A percentile compares a stretch with the other conserved stretches of the same genome.
phyloP scores from a whole-genome alignment of 2,797 vertebrate species.

The Clangula hyemalis region DNA sequence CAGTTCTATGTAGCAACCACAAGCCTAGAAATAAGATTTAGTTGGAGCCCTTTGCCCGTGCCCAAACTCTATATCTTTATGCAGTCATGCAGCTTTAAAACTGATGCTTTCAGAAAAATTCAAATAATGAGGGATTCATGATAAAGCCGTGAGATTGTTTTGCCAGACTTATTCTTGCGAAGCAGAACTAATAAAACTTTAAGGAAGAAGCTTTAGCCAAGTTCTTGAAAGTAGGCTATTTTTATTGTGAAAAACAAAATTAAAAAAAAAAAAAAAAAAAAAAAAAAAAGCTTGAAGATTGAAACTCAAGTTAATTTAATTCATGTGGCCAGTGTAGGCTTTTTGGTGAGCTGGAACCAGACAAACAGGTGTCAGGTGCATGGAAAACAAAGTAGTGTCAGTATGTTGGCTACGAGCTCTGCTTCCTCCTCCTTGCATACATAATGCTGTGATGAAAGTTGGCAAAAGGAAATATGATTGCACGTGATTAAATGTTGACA shows the following conservation, averaged over 20 bases:
- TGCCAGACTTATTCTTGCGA: slow-evolving; percentile 17
- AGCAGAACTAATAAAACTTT: slow-evolving; percentile 63
- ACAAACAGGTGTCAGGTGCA: slow-evolving; percentile 20
- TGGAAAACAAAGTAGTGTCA: slow-evolving; percentile 7
- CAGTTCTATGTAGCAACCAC: not conserved
- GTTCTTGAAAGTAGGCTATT: slow-evolving; percentile 28
- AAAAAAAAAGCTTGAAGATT: not conserved
- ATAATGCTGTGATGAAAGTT: not conserved
- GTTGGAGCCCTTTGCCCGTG: not conserved
- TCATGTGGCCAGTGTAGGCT: not conserved
- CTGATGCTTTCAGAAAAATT: slow-evolving; percentile 24
- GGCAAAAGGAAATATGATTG: not conserved
- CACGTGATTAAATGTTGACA: not conserved
- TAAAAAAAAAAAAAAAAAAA: not conserved
- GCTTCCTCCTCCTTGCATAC: slow-evolving; percentile 11
- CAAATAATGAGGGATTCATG: slow-evolving; percentile 10
- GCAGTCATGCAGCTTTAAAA: slow-evolving; percentile 14
- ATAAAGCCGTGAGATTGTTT: slow-evolving; percentile 23
- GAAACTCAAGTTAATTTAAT: slow-evolving; percentile 23
- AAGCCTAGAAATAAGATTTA: not conserved
- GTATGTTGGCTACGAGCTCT: not conserved
- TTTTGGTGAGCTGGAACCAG: slow-evolving; percentile 32
- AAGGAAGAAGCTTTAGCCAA: slow-evolving; percentile 42
- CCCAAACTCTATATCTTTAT: not conserved
- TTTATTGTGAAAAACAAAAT: slow-evolving; percentile 12